Evolutionary conservation across 2,113 vertebrate species (phyloP), one percentile per base, ranked within the genome.

Genomic region (Ivindomyrus marchei): DNA sequence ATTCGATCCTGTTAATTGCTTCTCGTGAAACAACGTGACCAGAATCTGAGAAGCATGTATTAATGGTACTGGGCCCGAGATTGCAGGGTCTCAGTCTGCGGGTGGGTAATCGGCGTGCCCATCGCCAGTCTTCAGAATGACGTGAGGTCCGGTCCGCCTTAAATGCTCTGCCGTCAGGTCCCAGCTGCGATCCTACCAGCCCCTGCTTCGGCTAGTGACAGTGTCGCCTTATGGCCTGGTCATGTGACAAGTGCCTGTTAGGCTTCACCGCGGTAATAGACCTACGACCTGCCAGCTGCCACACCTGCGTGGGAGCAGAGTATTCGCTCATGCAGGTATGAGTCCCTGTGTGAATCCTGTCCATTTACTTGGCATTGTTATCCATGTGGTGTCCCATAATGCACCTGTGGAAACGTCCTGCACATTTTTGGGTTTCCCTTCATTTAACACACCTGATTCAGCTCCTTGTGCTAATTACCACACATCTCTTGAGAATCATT

Each of bases 1-100:
- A 56, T 92, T 86, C 90, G 92, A 92, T 93, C 91, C 91, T 90
- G 89, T 91, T 93, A 93, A 94, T 94, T 93, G 92, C 91, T 92
- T 94, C 91, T 92, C 45, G 24, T 90, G 89, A 58, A 92, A 46
- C 58, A 90, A 92, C 88, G 90, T 94, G 92, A 92, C 70, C 80
- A 9, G 92, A 58, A 84, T 92, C 5, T 9, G 9, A 83, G 80
- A 90, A 80, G 77, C 50, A 52, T 15, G n/a, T 21, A 21, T 90
- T 90, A 45, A 92, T 86, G 89, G 6, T 3, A 7, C 19, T 42
- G 42, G 70, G 27, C 47, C 21, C n/a, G 62, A 31, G 4, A 24
- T 39, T 17, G 56, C 58, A 66, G 27, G 86, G 74, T 77, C 49
- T 49, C 70, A 27, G 85, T 0, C 90, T 87, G 87, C 47, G 36